Evolutionary conservation across 2,113 vertebrate species (phyloP), one percentile per base, ranked within the genome.

Genomic region (Bubo bubo): DNA sequence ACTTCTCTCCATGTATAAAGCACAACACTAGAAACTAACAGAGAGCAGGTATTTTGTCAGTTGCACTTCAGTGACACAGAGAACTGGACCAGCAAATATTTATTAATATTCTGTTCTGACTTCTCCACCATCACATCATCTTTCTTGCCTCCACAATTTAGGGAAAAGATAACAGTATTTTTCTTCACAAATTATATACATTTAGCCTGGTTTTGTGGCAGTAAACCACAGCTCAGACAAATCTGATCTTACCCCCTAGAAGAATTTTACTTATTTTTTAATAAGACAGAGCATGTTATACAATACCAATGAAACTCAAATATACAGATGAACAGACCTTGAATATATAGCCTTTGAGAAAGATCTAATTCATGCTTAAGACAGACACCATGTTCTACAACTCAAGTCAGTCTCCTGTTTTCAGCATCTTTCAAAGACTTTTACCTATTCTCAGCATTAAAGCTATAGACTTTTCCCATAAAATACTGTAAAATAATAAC

Each of bases 121-220:
- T 95, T 81, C 39, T 14, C 35, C 19, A 55, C 15, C 12, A 80
- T n/a, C 12, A 0, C 24, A 72, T 79, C 21, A 53, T 79, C 15
- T 79, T 60, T 73, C 28, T 53, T 73, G 17, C 9, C 90, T 55
- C 58, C 24, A 62, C 37, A 89, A 73, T 93, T 88, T 43, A 39
- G 10, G 10, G 41, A 75, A 56, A 94, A 93, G 70, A 94, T 84
- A 80, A 88, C 92, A 79, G 58, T 62, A 64, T 76, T 97, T 95
- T 89, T 62, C 80, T 55, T 93, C 52, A 66, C 68, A 93, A 89
- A 93, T 92, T 50, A 92, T 75, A 95, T 60, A 58, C 13, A 41
- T 93, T 81, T 87, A 91, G 18, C 22, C 58, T 58, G 17, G 15
- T 35, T 92, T 79, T 81, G 15, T 72, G 32, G n/a, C 75, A 68